phyloP scores from a whole-genome alignment of 2,797 vertebrate species.

The Pempheris klunzingeri region DNA sequence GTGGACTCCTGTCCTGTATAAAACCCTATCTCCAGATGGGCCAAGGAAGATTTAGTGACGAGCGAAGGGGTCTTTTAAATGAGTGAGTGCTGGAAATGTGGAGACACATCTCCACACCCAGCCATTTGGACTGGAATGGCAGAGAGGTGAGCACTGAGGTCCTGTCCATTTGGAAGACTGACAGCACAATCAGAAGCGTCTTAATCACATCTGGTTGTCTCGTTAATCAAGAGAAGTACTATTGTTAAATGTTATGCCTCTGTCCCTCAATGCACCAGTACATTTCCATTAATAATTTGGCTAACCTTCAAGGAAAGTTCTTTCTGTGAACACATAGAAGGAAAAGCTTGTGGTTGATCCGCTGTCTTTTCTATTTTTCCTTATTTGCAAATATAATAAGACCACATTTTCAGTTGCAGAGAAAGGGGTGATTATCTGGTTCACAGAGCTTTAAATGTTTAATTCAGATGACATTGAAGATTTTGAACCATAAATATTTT shows the following conservation, averaged over 20 bases:
- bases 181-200: slow-evolving; percentile 83
- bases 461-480: background rate
- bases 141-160: slow-evolving; percentile 72
- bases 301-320: slow-evolving; percentile 81
- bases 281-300: slow-evolving; percentile 84
- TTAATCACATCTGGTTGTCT: slow-evolving; percentile 84
- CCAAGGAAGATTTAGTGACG: slow-evolving; percentile 80
- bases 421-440: background rate
- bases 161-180: slow-evolving; percentile 87
- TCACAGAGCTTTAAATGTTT: background rate
- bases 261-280: slow-evolving; percentile 71
- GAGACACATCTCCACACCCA: slow-evolving; percentile 71
- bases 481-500: background rate
- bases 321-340: slow-evolving; percentile 35
- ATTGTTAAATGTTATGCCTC: slow-evolving; percentile 78
- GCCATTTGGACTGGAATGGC: slow-evolving; percentile 79
- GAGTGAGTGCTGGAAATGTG: slow-evolving; percentile 81
- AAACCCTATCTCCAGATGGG: slow-evolving; percentile 73
- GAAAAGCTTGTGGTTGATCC: slow-evolving; percentile 40
- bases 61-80: slow-evolving; percentile 79
- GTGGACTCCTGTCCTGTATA: slow-evolving; percentile 75
- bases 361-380: background rate
- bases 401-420: background rate
- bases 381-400: slow-evolving; percentile 26
- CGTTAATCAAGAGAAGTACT: slow-evolving; percentile 83